phyloP scores from a whole-genome alignment of 2,113 vertebrate species.

The Sprattus sprattus region DNA sequence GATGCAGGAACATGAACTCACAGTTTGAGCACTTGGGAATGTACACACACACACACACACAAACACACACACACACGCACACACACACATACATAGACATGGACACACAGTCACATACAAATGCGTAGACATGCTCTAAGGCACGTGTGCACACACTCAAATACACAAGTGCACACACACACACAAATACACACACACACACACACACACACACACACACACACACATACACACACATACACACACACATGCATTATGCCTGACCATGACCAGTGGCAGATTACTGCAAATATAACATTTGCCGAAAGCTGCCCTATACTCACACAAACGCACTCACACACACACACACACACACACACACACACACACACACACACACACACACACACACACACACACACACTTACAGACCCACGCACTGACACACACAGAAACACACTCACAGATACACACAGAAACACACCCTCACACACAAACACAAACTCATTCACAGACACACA shows the following conservation, averaged over 20 bases:
- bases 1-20: too few relatives aligned
- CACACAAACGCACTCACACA: too few relatives aligned
- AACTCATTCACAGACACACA: neutral
- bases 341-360: too few relatives aligned
- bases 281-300: too few relatives aligned
- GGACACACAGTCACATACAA: neutral
- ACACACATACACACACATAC: neutral
- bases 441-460: neutral
- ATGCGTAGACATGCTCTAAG: neutral
- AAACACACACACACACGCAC: neutral
- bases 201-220: constrained; percentile 1
- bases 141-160: too few relatives aligned
- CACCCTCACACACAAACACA: neutral
- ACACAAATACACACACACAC: neutral
- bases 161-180: neutral
- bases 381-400: neutral
- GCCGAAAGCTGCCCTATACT: neutral
- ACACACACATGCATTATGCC: too few relatives aligned
- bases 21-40: too few relatives aligned
- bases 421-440: neutral
- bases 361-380: too few relatives aligned
- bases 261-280: too few relatives aligned
- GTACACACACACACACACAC: neutral
- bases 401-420: neutral
- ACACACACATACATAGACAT: neutral